phyloP scores from a whole-genome alignment of 2,113 vertebrate species.

The Onychorhynchus coronatus region DNA sequence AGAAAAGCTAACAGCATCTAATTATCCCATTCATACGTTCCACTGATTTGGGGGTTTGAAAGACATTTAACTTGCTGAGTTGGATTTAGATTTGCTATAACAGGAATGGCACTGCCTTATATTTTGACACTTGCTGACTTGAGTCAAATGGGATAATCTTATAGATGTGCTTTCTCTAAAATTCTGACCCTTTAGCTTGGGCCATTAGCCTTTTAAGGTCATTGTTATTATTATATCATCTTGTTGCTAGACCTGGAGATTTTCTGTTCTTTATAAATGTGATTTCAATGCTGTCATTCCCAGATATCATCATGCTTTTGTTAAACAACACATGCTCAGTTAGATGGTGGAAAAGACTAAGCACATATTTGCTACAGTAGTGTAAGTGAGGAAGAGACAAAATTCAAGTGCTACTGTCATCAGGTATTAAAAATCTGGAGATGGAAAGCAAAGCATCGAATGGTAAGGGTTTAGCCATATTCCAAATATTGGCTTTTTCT shows the following conservation, averaged over 20 bases:
- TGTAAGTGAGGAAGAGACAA: neutral
- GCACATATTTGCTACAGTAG: neutral
- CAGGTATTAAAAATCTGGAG: neutral
- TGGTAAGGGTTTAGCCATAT: neutral
- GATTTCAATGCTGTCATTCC: neutral
- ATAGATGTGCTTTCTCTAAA: neutral
- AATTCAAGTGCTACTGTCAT: neutral
- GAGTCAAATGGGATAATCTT: neutral
- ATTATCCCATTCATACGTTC: constrained; percentile 1
- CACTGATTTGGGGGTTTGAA: constrained; percentile 12
- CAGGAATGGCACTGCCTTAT: neutral
- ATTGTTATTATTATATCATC: neutral
- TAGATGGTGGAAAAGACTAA: neutral
- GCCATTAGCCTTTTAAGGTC: neutral
- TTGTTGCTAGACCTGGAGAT: neutral
- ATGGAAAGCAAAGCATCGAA: neutral
- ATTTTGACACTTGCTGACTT: neutral
- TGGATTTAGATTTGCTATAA: constrained; percentile 23
- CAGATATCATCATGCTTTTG: neutral
- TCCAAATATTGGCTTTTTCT: neutral
- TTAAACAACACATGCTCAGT: neutral
- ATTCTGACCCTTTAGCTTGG: neutral
- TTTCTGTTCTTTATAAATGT: neutral
- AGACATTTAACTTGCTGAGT: constrained; percentile 7
- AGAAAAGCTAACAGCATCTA: constrained; percentile 17